A percentile compares a stretch with the other conserved stretches of the same genome.
These are phyloP conservation scores for Poecilia wingei DNA, from an alignment of 2,797 vertebrate species.

Conservation along the genomic window DNA sequence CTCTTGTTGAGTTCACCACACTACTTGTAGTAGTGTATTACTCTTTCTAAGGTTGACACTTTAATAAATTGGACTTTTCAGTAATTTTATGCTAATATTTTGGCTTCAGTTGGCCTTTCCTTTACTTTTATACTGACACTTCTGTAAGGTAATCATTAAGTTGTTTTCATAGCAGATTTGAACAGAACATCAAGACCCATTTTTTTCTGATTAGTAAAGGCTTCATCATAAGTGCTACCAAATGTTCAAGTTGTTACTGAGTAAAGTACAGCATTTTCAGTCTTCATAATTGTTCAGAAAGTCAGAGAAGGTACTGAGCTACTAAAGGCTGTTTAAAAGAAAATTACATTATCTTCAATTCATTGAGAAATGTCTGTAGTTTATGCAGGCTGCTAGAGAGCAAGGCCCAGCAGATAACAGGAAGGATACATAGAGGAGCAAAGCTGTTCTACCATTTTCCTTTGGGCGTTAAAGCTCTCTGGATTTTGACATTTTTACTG, in stretches of 20 bases:
- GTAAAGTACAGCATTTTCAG: neutral
- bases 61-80: neutral
- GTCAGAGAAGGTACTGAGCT: neutral
- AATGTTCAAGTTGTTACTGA: neutral
- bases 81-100: neutral
- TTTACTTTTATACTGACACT: neutral
- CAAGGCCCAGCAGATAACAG: neutral
- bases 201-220: neutral
- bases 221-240: neutral
- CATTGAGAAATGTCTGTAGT: neutral
- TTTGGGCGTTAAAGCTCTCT: neutral
- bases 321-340: neutral
- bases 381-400: neutral
- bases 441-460: neutral
- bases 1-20: slow-evolving; percentile 25
- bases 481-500: neutral
- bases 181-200: neutral
- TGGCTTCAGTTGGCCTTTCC: neutral
- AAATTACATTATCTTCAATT: neutral
- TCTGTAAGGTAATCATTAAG: neutral
- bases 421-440: neutral
- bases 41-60: neutral
- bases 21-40: slow-evolving; percentile 1
- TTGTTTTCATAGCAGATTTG: neutral
- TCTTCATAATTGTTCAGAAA: neutral